Base-by-base conservation (phyloP, 2,888 invertebrate genomes). In the Leptopilina drosophilae region DNA sequence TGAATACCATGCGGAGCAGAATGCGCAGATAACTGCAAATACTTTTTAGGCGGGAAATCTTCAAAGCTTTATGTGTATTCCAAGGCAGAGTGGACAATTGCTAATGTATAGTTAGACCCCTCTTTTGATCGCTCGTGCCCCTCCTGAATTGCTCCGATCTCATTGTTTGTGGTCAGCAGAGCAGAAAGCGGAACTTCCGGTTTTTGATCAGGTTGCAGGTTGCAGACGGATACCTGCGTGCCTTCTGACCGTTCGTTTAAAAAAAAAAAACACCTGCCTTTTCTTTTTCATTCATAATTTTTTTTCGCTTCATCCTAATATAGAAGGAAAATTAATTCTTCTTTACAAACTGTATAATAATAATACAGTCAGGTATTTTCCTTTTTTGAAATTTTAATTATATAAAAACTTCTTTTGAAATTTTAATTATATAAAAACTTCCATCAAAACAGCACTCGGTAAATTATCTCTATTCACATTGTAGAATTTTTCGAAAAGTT, bases 151-250 rank as follows among this genome's bases (percentile, higher is more conserved):
- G 53, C 42, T 53, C 53, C 53, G 86, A 86, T 89, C 86, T 89
- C 88, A 90, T 90, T 90, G 90, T 90, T 90, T 87, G 88, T 86
- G 87, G 82, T 81, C 88, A 90, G 85, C 90, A 87, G 88, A 86
- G 88, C 90, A 88, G 89, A 90, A 90, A 90, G 89, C 87, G 85
- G 80, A 83, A 85, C 89, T 90, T 90, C 90, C 90, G 90, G 88
- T 89, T 88, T 87, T 85, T 69, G 69, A 69, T 69, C 69, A 69
- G 53, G 53, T 69, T 69, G 69, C 69, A 69, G 69, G 53, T 69
- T 69, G 67, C 15, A 69, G 49, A 66, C 42, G 42, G 46, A 40
- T 66, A 66, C 49, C 46, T 46, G 49, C 69, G 26, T 26, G 69
- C 53, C 69, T 69, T 26, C 53, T 56, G 53, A 69, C 20, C 69